These are phyloP conservation scores for Choristoneura rosaceana DNA, from an alignment of 2,888 invertebrate species.

Conservation along the genomic window DNA sequence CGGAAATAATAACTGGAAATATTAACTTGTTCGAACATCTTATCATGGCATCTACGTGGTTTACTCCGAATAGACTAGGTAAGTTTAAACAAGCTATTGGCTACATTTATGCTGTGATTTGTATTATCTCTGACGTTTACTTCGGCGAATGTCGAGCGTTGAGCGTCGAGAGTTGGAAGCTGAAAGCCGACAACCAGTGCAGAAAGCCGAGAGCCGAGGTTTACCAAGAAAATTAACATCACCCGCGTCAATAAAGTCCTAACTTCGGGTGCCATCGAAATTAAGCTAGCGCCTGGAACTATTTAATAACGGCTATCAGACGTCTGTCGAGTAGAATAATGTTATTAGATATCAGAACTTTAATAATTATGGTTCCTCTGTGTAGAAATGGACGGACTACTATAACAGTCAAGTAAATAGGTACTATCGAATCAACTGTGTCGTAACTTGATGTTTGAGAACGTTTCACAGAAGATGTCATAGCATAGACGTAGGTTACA, in stretches of 20 bases:
- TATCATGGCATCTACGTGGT: too few species aligned
- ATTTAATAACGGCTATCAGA: slow-evolving; percentile 40
- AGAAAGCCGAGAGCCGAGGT: slow-evolving; percentile 50
- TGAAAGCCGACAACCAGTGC: slow-evolving; percentile 43
- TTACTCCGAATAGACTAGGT: slow-evolving; percentile 11
- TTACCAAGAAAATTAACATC: slow-evolving; percentile 66
- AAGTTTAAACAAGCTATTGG: slow-evolving; percentile 18
- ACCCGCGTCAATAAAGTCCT: slow-evolving; percentile 45
- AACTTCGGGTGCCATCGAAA: slow-evolving; percentile 35
- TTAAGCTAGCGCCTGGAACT: slow-evolving; percentile 36
- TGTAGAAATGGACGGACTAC: not conserved
- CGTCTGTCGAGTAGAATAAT: slow-evolving; percentile 21
- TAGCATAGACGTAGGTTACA: too few species aligned
- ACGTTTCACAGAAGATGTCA: too few species aligned
- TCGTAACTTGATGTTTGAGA: too few species aligned
- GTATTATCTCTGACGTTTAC: slow-evolving; percentile 30
- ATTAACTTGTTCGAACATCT: too few species aligned
- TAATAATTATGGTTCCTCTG: slow-evolving; percentile 8
- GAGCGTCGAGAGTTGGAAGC: too few species aligned
- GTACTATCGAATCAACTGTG: too few species aligned
- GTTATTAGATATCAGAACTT: slow-evolving; percentile 27
- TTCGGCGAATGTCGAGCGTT: slow-evolving; percentile 35
- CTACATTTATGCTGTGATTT: slow-evolving; percentile 12
- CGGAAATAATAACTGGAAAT: too few species aligned
- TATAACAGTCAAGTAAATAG: not conserved